Evolutionary conservation across 37 sponge, comb jelly and placozoan genomes (phyloP).

Genomic region (Dysidea cf. avara): DNA sequence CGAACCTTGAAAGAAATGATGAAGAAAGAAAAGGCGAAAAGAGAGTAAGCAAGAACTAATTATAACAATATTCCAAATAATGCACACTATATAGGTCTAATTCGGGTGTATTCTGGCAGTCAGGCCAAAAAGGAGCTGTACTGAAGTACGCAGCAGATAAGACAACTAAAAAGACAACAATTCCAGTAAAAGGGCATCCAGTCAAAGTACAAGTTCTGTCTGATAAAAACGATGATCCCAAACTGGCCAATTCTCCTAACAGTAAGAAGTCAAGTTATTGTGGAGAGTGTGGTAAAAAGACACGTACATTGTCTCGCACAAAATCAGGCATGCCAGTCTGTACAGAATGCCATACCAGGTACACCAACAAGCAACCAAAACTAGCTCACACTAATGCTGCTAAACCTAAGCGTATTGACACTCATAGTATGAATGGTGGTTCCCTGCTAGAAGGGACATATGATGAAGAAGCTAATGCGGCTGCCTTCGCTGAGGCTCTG

Average conservation of each 20-base stretch:
- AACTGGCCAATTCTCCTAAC: not conserved
- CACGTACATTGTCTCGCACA: not conserved
- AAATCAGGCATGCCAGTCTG: slow-evolving; percentile 7
- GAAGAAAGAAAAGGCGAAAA: slow-evolving; percentile 62
- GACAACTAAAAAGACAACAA: not conserved
- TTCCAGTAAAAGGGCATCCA: not conserved
- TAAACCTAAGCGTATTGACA: not conserved
- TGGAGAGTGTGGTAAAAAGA: slow-evolving; percentile 12
- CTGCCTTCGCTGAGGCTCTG: slow-evolving; percentile 76
- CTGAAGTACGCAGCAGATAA: slow-evolving; percentile 15
- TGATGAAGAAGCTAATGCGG: slow-evolving; percentile 66
- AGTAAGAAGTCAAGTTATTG: not conserved
- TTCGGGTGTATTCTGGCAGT: slow-evolving; percentile 38
- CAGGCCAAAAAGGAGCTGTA: slow-evolving; percentile 67
- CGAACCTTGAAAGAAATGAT: slow-evolving; percentile 53
- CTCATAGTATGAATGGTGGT: not conserved
- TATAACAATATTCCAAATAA: not conserved
- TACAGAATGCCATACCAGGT: not conserved
- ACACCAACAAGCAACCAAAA: no score
- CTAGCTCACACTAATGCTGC: not conserved
- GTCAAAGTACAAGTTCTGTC: not conserved
- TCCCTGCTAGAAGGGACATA: slow-evolving; percentile 67
- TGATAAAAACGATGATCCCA: not conserved
- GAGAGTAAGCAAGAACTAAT: slow-evolving; percentile 44
- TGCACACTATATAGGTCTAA: not conserved